phyloP scores from a whole-genome alignment of 2,888 invertebrate species.

The Sphaeridia pumilis region DNA sequence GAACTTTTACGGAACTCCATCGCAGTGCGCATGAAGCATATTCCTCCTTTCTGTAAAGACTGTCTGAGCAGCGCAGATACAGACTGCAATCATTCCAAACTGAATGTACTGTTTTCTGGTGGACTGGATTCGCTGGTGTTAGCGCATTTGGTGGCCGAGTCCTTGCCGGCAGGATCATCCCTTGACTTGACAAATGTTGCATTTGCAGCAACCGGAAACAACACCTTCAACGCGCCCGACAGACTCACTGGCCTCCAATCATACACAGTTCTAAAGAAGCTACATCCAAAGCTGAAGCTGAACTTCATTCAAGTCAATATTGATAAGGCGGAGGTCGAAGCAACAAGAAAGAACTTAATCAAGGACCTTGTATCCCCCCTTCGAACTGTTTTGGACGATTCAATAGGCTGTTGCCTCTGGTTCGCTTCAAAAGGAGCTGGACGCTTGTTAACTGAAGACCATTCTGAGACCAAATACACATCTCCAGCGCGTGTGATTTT shows the following conservation, averaged over 20 bases:
- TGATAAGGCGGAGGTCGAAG: slow-evolving; percentile 51
- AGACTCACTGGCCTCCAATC: slow-evolving; percentile 26
- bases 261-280: slow-evolving; percentile 19
- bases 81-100: slow-evolving; percentile 52
- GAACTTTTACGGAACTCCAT: slow-evolving; percentile 38
- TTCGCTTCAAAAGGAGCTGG: slow-evolving; percentile 75
- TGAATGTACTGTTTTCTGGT: slow-evolving; percentile 86
- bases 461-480: slow-evolving; percentile 38
- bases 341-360: slow-evolving; percentile 49
- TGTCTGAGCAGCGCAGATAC: slow-evolving; percentile 23
- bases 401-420: slow-evolving; percentile 91
- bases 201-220: slow-evolving; percentile 44
- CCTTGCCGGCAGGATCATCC: slow-evolving; percentile 47
- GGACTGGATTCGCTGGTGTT: slow-evolving; percentile 92
- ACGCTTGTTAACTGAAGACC: slow-evolving; percentile 28
- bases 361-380: slow-evolving; percentile 72
- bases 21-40: slow-evolving; percentile 34
- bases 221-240: slow-evolving; percentile 25
- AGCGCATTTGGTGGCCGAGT: slow-evolving; percentile 64
- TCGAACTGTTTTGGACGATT: slow-evolving; percentile 83
- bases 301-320: slow-evolving; percentile 50
- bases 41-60: slow-evolving; percentile 37
- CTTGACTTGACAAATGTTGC: slow-evolving; percentile 94
- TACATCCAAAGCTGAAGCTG: slow-evolving; percentile 14
- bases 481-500: slow-evolving; percentile 52